These are phyloP conservation scores for Campylomormyrus tamandua DNA, from an alignment of 2,113 vertebrate species.

Conservation along the genomic window DNA sequence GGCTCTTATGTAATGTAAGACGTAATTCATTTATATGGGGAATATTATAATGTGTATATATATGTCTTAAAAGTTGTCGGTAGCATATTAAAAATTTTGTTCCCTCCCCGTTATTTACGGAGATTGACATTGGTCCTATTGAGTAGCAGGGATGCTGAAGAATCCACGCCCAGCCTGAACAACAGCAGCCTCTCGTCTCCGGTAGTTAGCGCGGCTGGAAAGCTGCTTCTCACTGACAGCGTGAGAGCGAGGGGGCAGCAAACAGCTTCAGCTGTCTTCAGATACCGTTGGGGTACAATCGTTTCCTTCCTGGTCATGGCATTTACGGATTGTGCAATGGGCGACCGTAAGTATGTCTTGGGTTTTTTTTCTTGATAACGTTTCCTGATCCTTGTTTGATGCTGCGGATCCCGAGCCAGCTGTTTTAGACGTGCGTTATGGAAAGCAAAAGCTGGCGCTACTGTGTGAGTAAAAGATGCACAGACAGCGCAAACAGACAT, in stretches of 20 bases:
- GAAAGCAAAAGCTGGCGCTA: neutral
- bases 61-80: neutral
- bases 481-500: slow-evolving; percentile 14
- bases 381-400: neutral
- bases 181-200: slow-evolving; percentile 39
- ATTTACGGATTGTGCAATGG: slow-evolving; percentile 45
- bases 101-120: neutral
- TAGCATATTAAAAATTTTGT: neutral
- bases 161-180: slow-evolving; percentile 32
- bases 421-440: neutral
- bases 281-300: slow-evolving; percentile 31
- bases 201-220: slow-evolving; percentile 43
- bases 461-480: slow-evolving; percentile 8
- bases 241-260: slow-evolving; percentile 28
- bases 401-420: neutral
- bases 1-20: slow-evolving; percentile 13
- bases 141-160: slow-evolving; percentile 52
- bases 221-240: slow-evolving; percentile 34
- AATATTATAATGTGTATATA: neutral
- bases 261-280: slow-evolving; percentile 27
- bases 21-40: slow-evolving; percentile 1
- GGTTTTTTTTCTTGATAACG: slow-evolving; percentile 6
- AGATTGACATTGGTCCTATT: slow-evolving; percentile 40
- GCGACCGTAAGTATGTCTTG: slow-evolving; percentile 52
- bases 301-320: slow-evolving; percentile 44